These are phyloP conservation scores for Bimastos eiseni DNA, from an alignment of 2,888 invertebrate genomes.

Conservation along the genomic window DNA sequence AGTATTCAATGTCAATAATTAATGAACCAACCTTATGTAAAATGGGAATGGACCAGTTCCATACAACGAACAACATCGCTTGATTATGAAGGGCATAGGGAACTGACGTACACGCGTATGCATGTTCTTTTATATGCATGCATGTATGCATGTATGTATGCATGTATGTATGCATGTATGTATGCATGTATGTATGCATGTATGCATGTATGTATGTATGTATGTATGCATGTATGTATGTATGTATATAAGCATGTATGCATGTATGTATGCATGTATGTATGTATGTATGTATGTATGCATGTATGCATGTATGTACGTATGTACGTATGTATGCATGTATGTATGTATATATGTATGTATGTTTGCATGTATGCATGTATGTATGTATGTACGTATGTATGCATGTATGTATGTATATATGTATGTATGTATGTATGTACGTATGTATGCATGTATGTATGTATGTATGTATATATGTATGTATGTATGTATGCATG, in stretches of 20 bases:
- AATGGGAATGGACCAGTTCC: too few relatives aligned
- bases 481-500: too few relatives aligned
- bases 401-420: neutral
- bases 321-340: neutral
- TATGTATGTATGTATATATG: neutral
- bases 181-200: slow-evolving; percentile 1
- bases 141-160: neutral
- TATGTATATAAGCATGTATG: neutral
- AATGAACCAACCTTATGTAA: too few relatives aligned
- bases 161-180: neutral
- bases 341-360: neutral
- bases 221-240: neutral
- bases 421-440: neutral
- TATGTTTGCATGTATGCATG: neutral
- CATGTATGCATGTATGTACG: neutral
- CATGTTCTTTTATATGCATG: too few relatives aligned
- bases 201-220: neutral
- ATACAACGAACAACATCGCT: too few relatives aligned
- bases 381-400: neutral
- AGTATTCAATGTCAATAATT: too few relatives aligned
- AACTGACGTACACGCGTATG: too few relatives aligned
- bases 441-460: neutral
- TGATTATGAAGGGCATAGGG: too few relatives aligned
- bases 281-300: neutral
- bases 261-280: neutral